Base-by-base conservation (phyloP, 2,797 vertebrate genomes). In the Gymnothorax reevesii region DNA sequence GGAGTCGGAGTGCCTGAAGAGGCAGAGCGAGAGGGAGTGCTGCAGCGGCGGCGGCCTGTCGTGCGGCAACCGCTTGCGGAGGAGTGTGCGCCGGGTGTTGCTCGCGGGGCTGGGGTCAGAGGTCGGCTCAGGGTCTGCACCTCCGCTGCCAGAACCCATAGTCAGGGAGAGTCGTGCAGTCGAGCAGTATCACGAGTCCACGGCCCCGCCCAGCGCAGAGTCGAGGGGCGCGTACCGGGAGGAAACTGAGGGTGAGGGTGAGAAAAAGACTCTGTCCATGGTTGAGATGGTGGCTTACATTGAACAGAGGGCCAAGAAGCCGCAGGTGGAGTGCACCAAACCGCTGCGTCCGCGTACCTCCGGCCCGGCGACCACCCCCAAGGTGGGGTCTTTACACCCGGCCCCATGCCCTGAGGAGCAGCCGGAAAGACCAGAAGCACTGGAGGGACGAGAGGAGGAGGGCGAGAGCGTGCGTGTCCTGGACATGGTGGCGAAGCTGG, bases 261-360 rank as follows among this genome's bases (percentile, higher is more conserved):
- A n/a, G n/a, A n/a, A n/a, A n/a, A n/a, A n/a, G n/a, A n/a, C 94
- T 1, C 90, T 98, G 20, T 99, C 98, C 0, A 98, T 99, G n/a
- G 96, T 96, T 3, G 97, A 99, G 93, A 99, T 99, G 97, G 98
- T 99, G 52, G 98, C 98, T 0, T 97, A 97, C 73, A 93, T 99
- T 77, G 98, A 99, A 92, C 97, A 97, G 89, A 95, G 96, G 88
- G 96, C 95, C 0, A 96, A 90, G 0, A 93, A 96, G 86, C 93
- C 96, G 66, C 95, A 96, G 87, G 93, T 91, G 0, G 95, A 94
- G 83, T 96, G 95, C n/a, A 83, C 93, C 0, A 98, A 97, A 93
- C 94, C 91, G 54, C 92, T 92, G 85, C 3, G 86, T 15, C 83
- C 94, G 86, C 91, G 94, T 20, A 93, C 92, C 71, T 91, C 90